These are phyloP conservation scores for Campylorhamphus procurvoides DNA, from an alignment of 2,113 vertebrate genomes.

Conservation along the genomic window DNA sequence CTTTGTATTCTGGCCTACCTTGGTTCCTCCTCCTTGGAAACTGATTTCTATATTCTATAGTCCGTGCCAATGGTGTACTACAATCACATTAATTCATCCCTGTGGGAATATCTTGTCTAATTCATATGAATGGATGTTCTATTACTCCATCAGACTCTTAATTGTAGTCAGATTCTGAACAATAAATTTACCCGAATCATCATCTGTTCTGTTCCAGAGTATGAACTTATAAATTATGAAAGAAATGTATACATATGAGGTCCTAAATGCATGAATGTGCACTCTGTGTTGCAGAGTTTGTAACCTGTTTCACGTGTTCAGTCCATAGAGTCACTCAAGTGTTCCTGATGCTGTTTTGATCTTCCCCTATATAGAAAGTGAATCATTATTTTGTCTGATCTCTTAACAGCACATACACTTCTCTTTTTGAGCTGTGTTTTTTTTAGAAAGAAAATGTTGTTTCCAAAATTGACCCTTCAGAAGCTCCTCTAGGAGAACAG, in stretches of 20 bases:
- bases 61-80: not conserved
- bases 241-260: not conserved
- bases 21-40: not conserved
- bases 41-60: not conserved
- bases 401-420: not conserved
- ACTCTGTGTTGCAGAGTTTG: not conserved
- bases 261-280: not conserved
- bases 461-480: not conserved
- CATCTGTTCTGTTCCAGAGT: not conserved
- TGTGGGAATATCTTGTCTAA: not conserved
- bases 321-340: not conserved
- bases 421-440: not conserved
- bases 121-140: not conserved
- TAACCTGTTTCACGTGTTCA: not conserved
- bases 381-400: not conserved
- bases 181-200: not conserved
- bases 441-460: not conserved
- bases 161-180: not conserved
- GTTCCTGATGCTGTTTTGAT: not conserved
- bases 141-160: not conserved
- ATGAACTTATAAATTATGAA: not conserved
- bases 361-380: not conserved
- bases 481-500: not conserved
- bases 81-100: not conserved
- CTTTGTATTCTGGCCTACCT: not conserved